These are phyloP conservation scores for Dynastes hyllus DNA, from an alignment of 2,888 invertebrate genomes.

Conservation along the genomic window DNA sequence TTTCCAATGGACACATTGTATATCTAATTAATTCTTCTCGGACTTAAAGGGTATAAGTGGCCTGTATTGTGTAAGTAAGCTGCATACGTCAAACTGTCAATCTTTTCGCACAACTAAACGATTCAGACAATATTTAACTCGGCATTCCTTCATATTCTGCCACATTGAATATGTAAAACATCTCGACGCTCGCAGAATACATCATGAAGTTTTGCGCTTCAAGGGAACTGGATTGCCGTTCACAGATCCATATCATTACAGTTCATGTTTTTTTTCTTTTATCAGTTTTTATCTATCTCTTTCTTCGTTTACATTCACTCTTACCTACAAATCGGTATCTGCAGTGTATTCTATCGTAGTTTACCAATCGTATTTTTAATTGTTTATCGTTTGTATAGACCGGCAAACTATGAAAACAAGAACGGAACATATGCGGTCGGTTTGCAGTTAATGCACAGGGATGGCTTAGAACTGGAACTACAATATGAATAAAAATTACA, in stretches of 20 bases:
- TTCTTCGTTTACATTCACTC: background rate
- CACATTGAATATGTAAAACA: conserved; percentile 35
- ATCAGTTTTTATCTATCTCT: conserved; percentile 12
- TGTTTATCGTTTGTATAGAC: background rate
- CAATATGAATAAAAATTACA: no score
- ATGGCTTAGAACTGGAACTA: background rate
- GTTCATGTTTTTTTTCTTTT: conserved; percentile 20
- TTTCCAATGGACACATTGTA: no score
- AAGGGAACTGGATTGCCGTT: conserved; percentile 31
- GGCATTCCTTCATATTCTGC: conserved; percentile 26
- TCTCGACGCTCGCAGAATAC: conserved; percentile 29
- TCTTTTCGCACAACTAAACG: conserved; percentile 30
- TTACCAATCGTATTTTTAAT: conserved; percentile 23
- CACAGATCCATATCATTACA: conserved; percentile 36
- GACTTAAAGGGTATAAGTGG: background rate
- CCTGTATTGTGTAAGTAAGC: conserved; percentile 12
- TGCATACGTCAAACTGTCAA: conserved; percentile 33
- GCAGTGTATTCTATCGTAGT: conserved; percentile 11
- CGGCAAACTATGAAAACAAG: background rate
- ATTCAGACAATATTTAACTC: conserved; percentile 31
- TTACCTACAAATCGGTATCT: conserved; percentile 15
- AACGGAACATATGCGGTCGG: background rate
- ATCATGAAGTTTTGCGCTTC: conserved; percentile 38
- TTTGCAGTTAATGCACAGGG: background rate
- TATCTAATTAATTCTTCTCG: no score